Evolutionary conservation across 2,113 vertebrate species (phyloP).

Genomic region (Chlamydotis undulata): DNA sequence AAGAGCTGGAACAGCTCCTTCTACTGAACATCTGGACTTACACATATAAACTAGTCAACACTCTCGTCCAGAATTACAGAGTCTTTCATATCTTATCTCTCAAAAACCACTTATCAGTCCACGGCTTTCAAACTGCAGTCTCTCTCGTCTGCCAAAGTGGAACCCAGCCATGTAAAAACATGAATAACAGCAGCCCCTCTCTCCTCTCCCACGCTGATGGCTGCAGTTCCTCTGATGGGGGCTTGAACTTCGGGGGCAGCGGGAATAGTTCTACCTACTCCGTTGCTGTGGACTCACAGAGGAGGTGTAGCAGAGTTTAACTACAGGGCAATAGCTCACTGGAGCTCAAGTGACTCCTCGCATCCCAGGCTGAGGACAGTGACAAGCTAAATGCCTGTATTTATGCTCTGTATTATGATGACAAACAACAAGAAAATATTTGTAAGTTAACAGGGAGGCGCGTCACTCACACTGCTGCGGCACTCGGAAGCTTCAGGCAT

Average conservation of each 20-base stretch:
- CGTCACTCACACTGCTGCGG: neutral
- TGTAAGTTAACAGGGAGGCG: neutral
- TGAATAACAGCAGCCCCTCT: conserved; percentile 38
- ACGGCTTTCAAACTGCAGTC: conserved; percentile 65
- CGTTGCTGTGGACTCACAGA: rapidly evolving
- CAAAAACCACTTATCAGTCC: conserved; percentile 62
- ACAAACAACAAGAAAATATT: neutral
- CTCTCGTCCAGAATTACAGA: conserved; percentile 59
- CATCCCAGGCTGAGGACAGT: neutral
- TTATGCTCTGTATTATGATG: neutral
- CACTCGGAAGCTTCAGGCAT: neutral
- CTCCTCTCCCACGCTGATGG: conserved; percentile 36
- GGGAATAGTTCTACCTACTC: neutral
- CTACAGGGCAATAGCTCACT: neutral
- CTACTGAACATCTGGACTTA: conserved; percentile 57
- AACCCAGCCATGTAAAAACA: conserved; percentile 55
- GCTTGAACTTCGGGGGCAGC: conserved; percentile 15
- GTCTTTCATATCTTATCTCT: conserved; percentile 70
- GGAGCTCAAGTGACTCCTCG: neutral
- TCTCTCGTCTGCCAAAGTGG: conserved; percentile 62
- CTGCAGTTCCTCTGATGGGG: conserved; percentile 20
- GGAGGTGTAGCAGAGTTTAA: neutral
- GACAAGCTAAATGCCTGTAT: neutral
- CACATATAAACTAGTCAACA: conserved; percentile 61
- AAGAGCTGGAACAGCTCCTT: conserved; percentile 55